Conservation (phyloP, 2,797 vertebrate genomes). For the Clamator glandarius region DNA sequence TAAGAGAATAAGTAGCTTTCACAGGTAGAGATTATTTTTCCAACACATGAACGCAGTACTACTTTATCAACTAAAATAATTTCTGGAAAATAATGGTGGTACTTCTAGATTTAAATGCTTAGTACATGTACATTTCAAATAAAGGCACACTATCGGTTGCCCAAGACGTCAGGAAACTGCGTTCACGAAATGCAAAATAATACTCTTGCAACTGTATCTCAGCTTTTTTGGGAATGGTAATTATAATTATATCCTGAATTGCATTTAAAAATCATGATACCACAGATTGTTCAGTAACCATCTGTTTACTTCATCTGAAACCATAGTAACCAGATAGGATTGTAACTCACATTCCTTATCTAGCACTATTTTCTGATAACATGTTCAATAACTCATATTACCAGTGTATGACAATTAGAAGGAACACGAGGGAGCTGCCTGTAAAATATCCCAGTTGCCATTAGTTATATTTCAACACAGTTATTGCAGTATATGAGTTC, state of each 20-base stretch:
- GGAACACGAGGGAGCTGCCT: neutral
- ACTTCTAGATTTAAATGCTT: neutral
- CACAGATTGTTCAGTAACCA: neutral
- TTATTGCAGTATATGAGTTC: neutral
- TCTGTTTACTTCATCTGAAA: neutral
- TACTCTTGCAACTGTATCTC: neutral
- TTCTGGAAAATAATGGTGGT: neutral
- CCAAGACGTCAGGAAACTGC: neutral
- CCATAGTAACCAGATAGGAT: neutral
- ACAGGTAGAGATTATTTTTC: neutral
- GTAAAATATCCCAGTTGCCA: neutral
- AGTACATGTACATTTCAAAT: neutral
- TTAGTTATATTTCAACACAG: neutral
- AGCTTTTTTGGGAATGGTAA: neutral
- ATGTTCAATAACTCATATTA: neutral
- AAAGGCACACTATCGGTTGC: neutral
- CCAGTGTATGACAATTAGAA: neutral
- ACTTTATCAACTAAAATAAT: neutral
- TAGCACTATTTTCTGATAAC: neutral
- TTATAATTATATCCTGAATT: neutral
- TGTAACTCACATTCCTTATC: neutral
- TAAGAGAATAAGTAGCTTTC: neutral
- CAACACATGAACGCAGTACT: neutral
- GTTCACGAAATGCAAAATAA: neutral
- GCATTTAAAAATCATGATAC: neutral